Conservation (phyloP, 2,113 vertebrate species). For the Equus przewalskii region DNA sequence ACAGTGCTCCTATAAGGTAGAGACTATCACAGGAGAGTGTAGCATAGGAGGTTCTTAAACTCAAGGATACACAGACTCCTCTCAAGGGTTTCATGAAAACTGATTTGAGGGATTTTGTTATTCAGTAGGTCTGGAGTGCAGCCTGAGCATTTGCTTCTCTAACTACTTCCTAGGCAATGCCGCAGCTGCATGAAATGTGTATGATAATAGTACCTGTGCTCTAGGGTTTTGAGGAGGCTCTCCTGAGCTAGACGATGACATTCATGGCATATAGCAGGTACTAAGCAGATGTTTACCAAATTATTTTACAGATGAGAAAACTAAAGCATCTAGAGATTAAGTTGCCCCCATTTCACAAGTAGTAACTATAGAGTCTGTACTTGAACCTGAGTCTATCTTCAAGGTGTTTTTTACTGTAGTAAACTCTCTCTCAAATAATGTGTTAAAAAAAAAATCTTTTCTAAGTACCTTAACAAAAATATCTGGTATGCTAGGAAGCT, state of each 20-base stretch:
- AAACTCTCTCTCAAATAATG: neutral
- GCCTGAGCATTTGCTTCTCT: neutral
- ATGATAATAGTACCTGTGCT: neutral
- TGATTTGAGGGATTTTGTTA: neutral
- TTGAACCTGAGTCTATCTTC: neutral
- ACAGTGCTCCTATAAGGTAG: neutral
- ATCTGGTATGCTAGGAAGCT: neutral
- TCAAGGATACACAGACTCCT: neutral
- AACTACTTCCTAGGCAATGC: neutral
- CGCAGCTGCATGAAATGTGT: neutral
- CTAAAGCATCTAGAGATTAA: neutral
- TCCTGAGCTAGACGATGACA: neutral
- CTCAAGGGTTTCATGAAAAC: neutral
- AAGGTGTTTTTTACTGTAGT: neutral
- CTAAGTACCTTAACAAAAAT: neutral
- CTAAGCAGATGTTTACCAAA: neutral
- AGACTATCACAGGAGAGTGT: neutral
- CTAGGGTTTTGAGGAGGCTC: neutral
- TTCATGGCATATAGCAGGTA: neutral
- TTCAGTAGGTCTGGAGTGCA: neutral
- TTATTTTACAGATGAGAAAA: conserved; percentile 3
- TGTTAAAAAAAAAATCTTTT: neutral
- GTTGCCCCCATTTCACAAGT: neutral
- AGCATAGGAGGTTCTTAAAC: neutral
- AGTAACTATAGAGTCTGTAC: neutral